Conservation (phyloP, 2,113 vertebrate species). For the Pica pica region DNA sequence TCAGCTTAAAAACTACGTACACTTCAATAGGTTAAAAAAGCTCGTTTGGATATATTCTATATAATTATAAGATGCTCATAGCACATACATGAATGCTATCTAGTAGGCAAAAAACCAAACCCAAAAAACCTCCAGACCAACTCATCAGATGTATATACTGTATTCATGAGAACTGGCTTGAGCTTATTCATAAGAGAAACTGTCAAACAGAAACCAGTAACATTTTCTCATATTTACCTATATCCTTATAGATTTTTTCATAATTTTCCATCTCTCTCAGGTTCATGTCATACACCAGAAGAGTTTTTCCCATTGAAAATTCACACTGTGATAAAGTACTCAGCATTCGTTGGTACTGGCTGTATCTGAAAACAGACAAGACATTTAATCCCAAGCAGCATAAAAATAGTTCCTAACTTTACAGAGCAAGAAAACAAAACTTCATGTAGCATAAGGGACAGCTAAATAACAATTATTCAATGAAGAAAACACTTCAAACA, state of each 20-base stretch:
- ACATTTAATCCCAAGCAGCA: neutral
- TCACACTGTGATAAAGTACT: constrained; percentile 92
- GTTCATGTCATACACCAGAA: constrained; percentile 98
- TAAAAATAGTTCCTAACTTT: neutral
- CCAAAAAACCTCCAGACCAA: neutral
- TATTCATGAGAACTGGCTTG: neutral
- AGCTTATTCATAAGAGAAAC: neutral
- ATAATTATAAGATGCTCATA: neutral
- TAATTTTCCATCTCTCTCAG: constrained; percentile 98
- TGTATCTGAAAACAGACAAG: constrained; percentile 76
- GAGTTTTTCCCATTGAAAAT: constrained; percentile 97
- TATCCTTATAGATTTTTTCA: constrained; percentile 92
- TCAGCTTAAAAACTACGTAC: neutral
- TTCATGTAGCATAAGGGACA: neutral
- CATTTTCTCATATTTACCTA: constrained; percentile 76
- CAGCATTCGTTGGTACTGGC: constrained; percentile 95
- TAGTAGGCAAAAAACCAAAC: neutral
- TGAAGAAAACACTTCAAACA: neutral
- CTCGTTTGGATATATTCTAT: neutral
- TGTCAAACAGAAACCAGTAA: neutral
- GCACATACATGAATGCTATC: neutral
- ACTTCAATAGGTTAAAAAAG: neutral
- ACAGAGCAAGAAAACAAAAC: neutral
- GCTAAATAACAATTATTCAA: neutral
- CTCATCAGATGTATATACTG: neutral